These are phyloP conservation scores for Dichetophora obliterata DNA, from an alignment of 2,888 invertebrate species.

Conservation along the genomic window DNA sequence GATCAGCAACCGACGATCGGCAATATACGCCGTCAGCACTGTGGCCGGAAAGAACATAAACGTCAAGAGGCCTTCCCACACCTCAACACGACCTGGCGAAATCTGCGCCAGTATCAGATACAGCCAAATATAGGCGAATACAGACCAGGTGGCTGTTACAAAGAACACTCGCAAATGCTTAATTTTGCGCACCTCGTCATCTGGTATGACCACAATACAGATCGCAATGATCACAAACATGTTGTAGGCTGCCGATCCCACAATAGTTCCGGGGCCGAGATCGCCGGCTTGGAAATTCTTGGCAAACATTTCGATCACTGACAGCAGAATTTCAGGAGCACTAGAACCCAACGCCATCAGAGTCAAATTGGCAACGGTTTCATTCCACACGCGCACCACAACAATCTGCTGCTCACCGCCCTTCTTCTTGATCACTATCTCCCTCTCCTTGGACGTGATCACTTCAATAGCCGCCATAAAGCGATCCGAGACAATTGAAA, in stretches of 20 bases:
- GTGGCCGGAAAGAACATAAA: constrained; percentile 97
- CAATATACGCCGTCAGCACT: constrained; percentile 95
- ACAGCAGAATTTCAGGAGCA: constrained; percentile 97
- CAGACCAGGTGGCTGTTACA: constrained; percentile 97
- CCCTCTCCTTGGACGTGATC: constrained; percentile 97
- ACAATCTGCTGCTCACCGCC: constrained; percentile 90
- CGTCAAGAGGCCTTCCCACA: constrained; percentile 98
- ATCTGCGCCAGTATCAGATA: constrained; percentile 92
- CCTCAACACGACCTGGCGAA: constrained; percentile 88
- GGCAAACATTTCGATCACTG: constrained; percentile 97
- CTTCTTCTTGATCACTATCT: constrained; percentile 90
- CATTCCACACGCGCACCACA: constrained; percentile 97
- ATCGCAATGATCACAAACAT: constrained; percentile 97
- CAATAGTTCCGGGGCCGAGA: constrained; percentile 97
- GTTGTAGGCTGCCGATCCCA: constrained; percentile 99
- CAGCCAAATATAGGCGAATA: constrained; percentile 99
- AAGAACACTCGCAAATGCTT: constrained; percentile 97
- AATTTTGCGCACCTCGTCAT: constrained; percentile 91
- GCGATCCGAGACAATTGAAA: constrained; percentile 97
- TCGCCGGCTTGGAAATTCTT: constrained; percentile 97
- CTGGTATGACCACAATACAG: constrained; percentile 92
- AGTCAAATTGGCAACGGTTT: constrained; percentile 98
- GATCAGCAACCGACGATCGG: constrained; percentile 87
- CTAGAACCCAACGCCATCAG: constrained; percentile 99
- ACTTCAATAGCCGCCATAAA: constrained; percentile 99